These are phyloP conservation scores for Istiophorus platypterus DNA, from an alignment of 2,113 vertebrate species.

Conservation along the genomic window DNA sequence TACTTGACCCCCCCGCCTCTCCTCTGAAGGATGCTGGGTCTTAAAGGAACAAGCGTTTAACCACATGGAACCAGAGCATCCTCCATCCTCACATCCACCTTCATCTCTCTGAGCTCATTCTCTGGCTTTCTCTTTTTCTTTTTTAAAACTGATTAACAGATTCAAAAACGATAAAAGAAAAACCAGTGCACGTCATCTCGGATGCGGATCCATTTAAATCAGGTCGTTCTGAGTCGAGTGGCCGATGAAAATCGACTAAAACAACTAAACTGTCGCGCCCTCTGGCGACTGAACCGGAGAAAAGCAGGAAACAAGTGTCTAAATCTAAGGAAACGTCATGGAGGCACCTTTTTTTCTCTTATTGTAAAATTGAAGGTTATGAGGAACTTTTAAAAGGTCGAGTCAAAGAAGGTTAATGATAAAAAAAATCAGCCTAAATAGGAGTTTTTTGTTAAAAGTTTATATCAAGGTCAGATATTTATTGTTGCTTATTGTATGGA, in stretches of 20 bases:
- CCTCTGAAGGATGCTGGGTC: conserved; percentile 70
- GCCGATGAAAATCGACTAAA: neutral
- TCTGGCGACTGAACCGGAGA: conserved; percentile 11
- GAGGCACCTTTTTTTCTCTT: neutral
- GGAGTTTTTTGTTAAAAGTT: neutral
- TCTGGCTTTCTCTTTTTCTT: too few species aligned
- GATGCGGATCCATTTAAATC: neutral
- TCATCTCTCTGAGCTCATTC: too few species aligned
- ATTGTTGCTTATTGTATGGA: neutral
- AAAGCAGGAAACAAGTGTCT: conserved; percentile 31
- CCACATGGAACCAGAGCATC: too few species aligned
- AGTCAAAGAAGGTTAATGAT: neutral
- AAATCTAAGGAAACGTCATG: neutral
- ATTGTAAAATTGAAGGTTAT: neutral
- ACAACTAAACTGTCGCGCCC: conserved; percentile 20
- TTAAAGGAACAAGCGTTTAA: conserved; percentile 71
- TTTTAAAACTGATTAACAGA: too few species aligned
- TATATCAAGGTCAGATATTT: neutral
- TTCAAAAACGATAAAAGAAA: too few species aligned
- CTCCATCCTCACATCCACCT: neutral
- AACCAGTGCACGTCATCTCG: fast-evolving
- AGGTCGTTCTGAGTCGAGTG: neutral
- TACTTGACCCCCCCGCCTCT: conserved; percentile 61
- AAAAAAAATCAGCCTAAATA: neutral
- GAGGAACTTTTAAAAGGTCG: neutral